A percentile compares a stretch with the other conserved stretches of the same genome.
Evolutionary conservation across 2,797 vertebrate genomes (phyloP).

Genomic region (Melanotaenia nigrans): DNA sequence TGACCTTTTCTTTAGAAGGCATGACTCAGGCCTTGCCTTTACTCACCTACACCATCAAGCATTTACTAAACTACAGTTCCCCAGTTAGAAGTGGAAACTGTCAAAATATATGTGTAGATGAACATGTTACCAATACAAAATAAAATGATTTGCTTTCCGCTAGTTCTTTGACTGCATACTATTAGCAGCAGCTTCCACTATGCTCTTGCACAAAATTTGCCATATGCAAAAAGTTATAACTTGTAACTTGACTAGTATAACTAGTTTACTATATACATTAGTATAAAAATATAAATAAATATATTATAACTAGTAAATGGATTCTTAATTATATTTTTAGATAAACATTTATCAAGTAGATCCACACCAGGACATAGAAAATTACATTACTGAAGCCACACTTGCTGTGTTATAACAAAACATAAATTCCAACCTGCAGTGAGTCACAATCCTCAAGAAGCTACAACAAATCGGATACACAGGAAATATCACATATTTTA

Average conservation of each 20-base stretch:
- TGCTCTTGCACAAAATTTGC: background rate
- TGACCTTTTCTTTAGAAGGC: constrained; percentile 65
- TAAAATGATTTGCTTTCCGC: background rate
- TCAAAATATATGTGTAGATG: background rate
- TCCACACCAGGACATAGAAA: constrained; percentile 18
- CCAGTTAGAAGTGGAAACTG: constrained; percentile 9
- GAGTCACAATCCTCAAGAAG: constrained; percentile 58
- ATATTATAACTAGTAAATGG: background rate
- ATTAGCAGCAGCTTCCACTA: background rate
- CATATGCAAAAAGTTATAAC: background rate
- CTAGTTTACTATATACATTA: too few species aligned
- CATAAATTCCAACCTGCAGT: constrained; percentile 59
- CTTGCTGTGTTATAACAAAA: constrained; percentile 51
- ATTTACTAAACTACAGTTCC: constrained; percentile 27
- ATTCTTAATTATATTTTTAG: background rate
- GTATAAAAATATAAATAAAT: too few species aligned
- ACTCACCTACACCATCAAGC: constrained; percentile 9
- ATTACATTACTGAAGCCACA: constrained; percentile 32
- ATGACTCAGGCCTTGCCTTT: constrained; percentile 42
- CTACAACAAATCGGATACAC: constrained; percentile 33
- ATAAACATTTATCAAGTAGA: background rate
- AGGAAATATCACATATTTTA: constrained; percentile 24
- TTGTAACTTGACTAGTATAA: too few species aligned
- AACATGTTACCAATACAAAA: background rate
- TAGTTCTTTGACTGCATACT: background rate